Evolutionary conservation across 2,888 invertebrate genomes (phyloP).

Genomic region (Sminthurides aquaticus): DNA sequence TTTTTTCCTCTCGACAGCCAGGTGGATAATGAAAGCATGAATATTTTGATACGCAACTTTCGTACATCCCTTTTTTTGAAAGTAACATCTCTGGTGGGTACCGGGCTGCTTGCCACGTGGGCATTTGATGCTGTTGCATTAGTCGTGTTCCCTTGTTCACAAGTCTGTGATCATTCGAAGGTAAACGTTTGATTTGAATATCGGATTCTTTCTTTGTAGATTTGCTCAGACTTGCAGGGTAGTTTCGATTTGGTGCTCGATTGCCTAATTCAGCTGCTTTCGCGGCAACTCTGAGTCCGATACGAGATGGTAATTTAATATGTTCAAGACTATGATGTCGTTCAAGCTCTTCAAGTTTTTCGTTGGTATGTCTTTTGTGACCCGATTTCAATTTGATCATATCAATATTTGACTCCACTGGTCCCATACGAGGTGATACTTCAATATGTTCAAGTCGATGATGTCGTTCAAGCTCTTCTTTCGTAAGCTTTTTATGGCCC

Average conservation of each 20-base stretch:
- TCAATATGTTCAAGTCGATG: too few species aligned
- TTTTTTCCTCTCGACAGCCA: not conserved
- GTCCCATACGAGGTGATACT: too few species aligned
- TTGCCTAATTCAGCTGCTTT: not conserved
- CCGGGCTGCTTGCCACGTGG: not conserved
- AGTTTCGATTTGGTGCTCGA: not conserved
- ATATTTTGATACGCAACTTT: not conserved
- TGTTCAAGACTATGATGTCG: too few species aligned
- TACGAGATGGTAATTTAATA: not conserved
- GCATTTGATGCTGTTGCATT: too few species aligned
- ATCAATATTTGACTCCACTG: too few species aligned
- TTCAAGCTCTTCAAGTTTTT: too few species aligned
- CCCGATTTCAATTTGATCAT: too few species aligned
- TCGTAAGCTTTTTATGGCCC: too few species aligned
- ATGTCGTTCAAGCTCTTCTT: too few species aligned
- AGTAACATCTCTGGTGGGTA: not conserved
- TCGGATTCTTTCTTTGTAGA: not conserved
- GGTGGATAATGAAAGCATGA: not conserved
- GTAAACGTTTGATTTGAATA: not conserved
- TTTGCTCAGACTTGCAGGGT: not conserved
- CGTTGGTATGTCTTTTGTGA: too few species aligned
- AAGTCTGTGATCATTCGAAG: too few species aligned
- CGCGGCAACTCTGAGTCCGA: not conserved
- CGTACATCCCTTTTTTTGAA: not conserved
- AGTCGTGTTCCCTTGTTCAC: too few species aligned